These are phyloP conservation scores for Raja brachyura DNA, from an alignment of 2,113 vertebrate species.

Conservation along the genomic window DNA sequence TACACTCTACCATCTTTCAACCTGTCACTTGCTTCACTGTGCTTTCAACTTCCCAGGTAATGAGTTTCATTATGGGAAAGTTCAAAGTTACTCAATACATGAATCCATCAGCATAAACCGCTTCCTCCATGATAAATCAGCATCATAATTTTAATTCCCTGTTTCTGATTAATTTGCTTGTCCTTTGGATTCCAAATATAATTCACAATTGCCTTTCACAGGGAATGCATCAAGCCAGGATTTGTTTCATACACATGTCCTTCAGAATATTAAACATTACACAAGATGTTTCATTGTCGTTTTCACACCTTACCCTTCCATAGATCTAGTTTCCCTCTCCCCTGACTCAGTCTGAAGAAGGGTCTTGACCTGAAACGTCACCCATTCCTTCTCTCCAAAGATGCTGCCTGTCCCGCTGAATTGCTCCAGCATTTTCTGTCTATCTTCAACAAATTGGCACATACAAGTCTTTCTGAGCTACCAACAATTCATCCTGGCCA, in stretches of 20 bases:
- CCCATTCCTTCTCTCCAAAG: too few relatives aligned
- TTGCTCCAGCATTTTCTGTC: too few relatives aligned
- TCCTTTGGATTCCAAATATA: neutral
- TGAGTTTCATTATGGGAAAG: conserved; percentile 15
- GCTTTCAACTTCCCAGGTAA: neutral
- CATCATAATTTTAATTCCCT: neutral
- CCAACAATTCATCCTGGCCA: neutral
- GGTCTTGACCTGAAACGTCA: too few relatives aligned
- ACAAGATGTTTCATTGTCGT: neutral
- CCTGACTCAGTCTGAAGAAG: too few relatives aligned
- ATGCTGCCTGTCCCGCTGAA: too few relatives aligned
- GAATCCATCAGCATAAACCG: neutral
- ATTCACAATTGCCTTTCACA: neutral
- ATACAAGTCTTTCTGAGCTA: neutral
- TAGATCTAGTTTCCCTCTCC: too few relatives aligned
- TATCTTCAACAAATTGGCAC: neutral
- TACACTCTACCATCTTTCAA: neutral
- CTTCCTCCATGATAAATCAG: neutral
- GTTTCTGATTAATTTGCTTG: neutral
- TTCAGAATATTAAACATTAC: neutral
- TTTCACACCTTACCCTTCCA: too few relatives aligned
- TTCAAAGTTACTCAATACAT: neutral
- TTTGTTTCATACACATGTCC: neutral
- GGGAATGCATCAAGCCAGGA: neutral
- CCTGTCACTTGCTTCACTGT: neutral